Evolutionary conservation across 53 echinoderm and acorn worm genomes (phyloP).

Genomic region (Patiria pectinifera): DNA sequence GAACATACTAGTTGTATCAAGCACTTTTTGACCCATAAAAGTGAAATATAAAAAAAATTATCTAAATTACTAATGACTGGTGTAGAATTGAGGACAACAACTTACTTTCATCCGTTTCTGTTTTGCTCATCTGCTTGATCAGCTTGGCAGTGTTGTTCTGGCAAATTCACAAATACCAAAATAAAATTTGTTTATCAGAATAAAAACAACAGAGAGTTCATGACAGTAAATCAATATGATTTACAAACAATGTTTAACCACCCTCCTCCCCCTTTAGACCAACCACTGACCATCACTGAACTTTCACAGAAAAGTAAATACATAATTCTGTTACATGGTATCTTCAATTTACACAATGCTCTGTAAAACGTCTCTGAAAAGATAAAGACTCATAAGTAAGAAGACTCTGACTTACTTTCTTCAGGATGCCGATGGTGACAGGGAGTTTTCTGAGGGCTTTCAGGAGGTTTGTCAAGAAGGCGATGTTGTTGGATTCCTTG

Average conservation of each 20-base stretch:
- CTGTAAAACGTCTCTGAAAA: neutral
- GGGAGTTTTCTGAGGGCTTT: conserved; percentile 84
- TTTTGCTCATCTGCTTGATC: conserved; percentile 94
- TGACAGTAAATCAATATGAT: neutral
- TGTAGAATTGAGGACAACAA: neutral
- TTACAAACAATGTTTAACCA: too few relatives aligned
- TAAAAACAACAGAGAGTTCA: neutral
- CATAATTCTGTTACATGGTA: neutral
- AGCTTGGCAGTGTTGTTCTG: conserved; percentile 96
- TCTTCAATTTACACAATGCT: neutral
- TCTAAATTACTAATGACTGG: neutral
- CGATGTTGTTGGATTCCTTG: conserved; percentile 70
- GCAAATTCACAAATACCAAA: neutral
- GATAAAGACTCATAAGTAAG: neutral
- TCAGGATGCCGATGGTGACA: conserved; percentile 88
- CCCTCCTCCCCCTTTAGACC: too few relatives aligned
- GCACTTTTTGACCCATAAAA: too few relatives aligned
- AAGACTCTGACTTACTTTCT: conserved; percentile 73
- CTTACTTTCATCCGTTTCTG: conserved; percentile 81
- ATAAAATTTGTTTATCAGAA: neutral
- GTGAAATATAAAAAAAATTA: too few relatives aligned
- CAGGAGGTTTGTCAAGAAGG: conserved; percentile 84
- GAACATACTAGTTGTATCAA: too few relatives aligned
- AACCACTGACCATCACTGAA: too few relatives aligned
- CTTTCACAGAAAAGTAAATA: too few relatives aligned